Conservation (phyloP, 2,888 invertebrate genomes). For the Horisme vitalbata region DNA sequence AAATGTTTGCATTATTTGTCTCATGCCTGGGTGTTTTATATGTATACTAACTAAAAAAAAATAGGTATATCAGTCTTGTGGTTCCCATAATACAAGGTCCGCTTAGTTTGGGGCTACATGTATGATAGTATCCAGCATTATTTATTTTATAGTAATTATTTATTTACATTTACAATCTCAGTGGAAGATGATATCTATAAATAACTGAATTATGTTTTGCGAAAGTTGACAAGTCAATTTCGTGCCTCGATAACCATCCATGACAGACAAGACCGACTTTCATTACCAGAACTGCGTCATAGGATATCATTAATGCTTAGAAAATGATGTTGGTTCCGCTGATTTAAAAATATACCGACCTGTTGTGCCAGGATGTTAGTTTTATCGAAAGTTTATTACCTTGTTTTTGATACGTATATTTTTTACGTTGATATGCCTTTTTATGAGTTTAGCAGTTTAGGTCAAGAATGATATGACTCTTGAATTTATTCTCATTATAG, state of each 20-base stretch:
- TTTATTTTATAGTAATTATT: too few relatives aligned
- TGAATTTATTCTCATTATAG: too few relatives aligned
- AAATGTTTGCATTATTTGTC: too few relatives aligned
- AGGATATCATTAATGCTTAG: conserved; percentile 13
- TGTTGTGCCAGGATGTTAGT: neutral
- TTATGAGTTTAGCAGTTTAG: too few relatives aligned
- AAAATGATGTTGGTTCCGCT: conserved; percentile 8
- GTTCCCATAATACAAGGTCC: too few relatives aligned
- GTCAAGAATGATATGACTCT: too few relatives aligned
- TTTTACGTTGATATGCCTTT: neutral
- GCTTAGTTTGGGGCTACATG: too few relatives aligned
- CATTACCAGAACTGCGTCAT: conserved; percentile 11
- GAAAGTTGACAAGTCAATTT: conserved; percentile 26
- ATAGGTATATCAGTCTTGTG: too few relatives aligned
- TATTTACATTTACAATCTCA: too few relatives aligned
- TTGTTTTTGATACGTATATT: neutral
- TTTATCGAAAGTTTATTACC: neutral
- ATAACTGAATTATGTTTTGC: conserved; percentile 17
- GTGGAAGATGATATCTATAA: conserved; percentile 9
- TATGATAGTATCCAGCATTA: too few relatives aligned
- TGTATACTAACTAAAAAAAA: too few relatives aligned
- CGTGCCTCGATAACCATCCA: conserved; percentile 20
- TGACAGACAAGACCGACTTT: conserved; percentile 20
- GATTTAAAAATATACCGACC: conserved; percentile 1
- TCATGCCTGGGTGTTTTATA: too few relatives aligned